These are phyloP conservation scores for Gallinago nigripennis DNA, from an alignment of 2,797 vertebrate genomes.

Conservation along the genomic window DNA sequence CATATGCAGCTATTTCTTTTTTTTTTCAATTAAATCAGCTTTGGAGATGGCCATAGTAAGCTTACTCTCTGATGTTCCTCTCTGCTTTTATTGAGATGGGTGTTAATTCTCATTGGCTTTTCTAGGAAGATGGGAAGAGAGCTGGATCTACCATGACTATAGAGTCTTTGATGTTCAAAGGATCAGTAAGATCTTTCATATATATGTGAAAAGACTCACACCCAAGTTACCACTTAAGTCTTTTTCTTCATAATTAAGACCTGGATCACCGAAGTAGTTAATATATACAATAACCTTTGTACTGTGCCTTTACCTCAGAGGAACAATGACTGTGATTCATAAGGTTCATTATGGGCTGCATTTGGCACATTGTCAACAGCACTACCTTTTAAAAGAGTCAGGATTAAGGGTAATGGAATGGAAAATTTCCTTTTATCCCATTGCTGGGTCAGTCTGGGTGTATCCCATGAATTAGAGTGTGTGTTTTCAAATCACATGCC, in stretches of 20 bases:
- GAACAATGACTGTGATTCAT: constrained; percentile 38
- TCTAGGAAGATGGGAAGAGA: not conserved
- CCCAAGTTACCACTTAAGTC: not conserved
- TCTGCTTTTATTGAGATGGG: not conserved
- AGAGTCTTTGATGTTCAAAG: fast-evolving
- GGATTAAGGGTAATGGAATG: constrained; percentile 39
- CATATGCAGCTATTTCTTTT: not conserved
- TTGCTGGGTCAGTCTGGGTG: not conserved
- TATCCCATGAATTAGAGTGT: not conserved
- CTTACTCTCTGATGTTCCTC: not conserved
- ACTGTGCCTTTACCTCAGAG: not conserved
- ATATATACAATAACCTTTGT: not conserved
- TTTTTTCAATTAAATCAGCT: not conserved
- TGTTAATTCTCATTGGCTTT: not conserved
- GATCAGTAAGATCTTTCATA: not conserved
- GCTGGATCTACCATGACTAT: not conserved
- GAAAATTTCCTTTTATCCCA: constrained; percentile 31
- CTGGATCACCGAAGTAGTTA: not conserved
- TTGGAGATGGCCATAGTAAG: not conserved
- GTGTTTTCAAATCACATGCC: not conserved
- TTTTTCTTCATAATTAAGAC: not conserved
- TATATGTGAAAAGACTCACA: not conserved
- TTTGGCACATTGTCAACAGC: constrained; percentile 25
- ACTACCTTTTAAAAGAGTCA: not conserved
- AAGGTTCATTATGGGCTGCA: constrained; percentile 8